Percentiles rank a stretch among this genome's conserved stretches.
Evolutionary conservation across 2,113 vertebrate genomes (phyloP).

Genomic region (Lepidothrix coronata): DNA sequence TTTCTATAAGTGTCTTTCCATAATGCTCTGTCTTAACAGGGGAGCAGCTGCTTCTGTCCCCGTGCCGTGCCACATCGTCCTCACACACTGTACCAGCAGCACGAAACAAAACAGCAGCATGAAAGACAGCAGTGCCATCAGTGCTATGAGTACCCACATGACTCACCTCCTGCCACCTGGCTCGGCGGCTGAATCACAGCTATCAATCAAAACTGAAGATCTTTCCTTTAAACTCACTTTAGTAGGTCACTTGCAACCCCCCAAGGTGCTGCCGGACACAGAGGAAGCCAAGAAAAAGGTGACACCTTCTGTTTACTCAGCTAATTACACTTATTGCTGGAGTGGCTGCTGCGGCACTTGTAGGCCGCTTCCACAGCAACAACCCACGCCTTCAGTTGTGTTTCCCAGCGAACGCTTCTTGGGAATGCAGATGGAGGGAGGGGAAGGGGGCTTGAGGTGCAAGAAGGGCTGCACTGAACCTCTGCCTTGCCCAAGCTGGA

Average conservation of each 20-base stretch:
- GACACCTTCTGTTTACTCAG: conserved; percentile 66
- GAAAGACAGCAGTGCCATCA: not conserved
- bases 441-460: rapidly evolving
- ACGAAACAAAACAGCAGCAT: not conserved
- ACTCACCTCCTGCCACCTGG: not conserved
- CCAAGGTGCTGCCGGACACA: not conserved
- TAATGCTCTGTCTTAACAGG: not conserved
- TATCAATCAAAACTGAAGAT: not conserved
- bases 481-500: not conserved
- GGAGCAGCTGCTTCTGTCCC: not conserved
- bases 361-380: not conserved
- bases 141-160: rapidly evolving
- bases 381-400: rapidly evolving
- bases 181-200: not conserved
- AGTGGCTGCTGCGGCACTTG: rapidly evolving
- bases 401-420: not conserved
- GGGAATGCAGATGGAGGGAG: not conserved
- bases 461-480: not conserved
- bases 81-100: rapidly evolving
- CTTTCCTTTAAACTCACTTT: not conserved
- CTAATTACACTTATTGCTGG: conserved; percentile 46
- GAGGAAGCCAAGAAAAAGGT: conserved; percentile 56
- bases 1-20: not conserved
- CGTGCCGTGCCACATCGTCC: rapidly evolving
- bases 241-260: not conserved